phyloP scores from a whole-genome alignment of 92 coral and sea anemone species.

The Epizoanthus scotinus region DNA sequence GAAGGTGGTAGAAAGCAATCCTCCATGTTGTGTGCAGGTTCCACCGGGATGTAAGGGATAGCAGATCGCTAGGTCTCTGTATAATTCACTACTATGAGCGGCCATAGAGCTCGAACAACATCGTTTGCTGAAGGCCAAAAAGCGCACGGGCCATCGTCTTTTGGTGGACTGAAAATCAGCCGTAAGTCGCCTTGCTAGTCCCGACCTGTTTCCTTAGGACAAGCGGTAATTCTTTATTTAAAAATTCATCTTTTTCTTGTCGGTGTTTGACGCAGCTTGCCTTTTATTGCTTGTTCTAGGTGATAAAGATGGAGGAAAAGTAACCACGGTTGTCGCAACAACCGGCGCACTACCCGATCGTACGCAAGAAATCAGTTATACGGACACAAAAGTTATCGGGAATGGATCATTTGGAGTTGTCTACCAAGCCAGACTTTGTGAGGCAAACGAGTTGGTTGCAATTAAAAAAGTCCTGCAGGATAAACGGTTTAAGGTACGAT shows the following conservation, averaged over 20 bases:
- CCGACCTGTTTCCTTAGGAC: slow-evolving; percentile 6
- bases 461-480: slow-evolving; percentile 98
- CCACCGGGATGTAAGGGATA: slow-evolving; percentile 63
- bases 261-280: slow-evolving; percentile 41
- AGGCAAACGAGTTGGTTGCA: slow-evolving; percentile 93
- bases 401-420: slow-evolving; percentile 99
- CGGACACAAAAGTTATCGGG: slow-evolving; percentile 99
- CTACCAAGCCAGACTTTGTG: slow-evolving; percentile 98
- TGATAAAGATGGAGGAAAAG: slow-evolving; percentile 99
- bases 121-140: slow-evolving; percentile 96
- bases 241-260: slow-evolving; percentile 24
- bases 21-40: slow-evolving; percentile 52
- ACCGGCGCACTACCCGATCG: slow-evolving; percentile 99
- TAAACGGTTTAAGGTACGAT: slow-evolving; percentile 93
- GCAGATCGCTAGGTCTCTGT: slow-evolving; percentile 53
- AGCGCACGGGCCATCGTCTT: slow-evolving; percentile 82
- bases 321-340: slow-evolving; percentile 99
- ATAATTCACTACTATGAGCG: slow-evolving; percentile 84
- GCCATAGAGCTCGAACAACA: slow-evolving; percentile 98
- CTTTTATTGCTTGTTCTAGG: slow-evolving; percentile 71
- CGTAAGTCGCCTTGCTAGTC: slow-evolving; percentile 70
- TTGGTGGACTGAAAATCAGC: slow-evolving; percentile 99
- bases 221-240: slow-evolving; percentile 27
- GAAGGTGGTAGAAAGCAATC: slow-evolving; percentile 20
- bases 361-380: slow-evolving; percentile 99